Evolutionary conservation across 2,113 vertebrate genomes (phyloP).

Genomic region (Eclectus roratus): DNA sequence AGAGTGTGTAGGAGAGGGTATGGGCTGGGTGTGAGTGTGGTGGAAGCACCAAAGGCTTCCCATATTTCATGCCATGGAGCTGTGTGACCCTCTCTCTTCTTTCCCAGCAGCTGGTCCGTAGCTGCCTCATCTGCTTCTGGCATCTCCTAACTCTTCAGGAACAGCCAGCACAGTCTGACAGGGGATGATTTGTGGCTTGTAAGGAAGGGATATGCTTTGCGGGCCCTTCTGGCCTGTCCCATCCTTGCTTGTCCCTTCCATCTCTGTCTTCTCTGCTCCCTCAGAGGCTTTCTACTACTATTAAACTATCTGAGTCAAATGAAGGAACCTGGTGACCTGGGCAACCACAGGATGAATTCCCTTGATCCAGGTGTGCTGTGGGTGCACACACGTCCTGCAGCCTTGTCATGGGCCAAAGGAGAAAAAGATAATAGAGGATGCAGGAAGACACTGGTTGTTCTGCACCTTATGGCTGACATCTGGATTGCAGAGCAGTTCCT

Average conservation of each 20-base stretch:
- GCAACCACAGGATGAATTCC: not conserved
- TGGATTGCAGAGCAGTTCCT: not conserved
- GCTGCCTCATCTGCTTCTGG: not conserved
- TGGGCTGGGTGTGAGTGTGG: not conserved
- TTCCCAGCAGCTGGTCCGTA: not conserved
- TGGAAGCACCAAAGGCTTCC: not conserved
- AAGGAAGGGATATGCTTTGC: not conserved
- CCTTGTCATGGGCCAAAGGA: not conserved
- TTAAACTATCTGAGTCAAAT: not conserved
- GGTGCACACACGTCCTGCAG: rapidly evolving
- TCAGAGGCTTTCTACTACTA: not conserved
- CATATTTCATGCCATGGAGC: not conserved
- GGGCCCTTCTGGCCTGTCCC: not conserved
- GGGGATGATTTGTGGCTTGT: not conserved
- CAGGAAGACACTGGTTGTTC: not conserved
- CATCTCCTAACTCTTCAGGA: not conserved
- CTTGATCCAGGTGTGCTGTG: not conserved
- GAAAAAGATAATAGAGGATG: not conserved
- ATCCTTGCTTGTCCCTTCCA: not conserved
- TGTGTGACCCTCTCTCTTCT: not conserved
- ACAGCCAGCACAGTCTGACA: not conserved
- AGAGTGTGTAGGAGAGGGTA: not conserved
- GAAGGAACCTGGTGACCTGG: not conserved
- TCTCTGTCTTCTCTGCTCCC: not conserved
- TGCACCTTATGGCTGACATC: rapidly evolving